Percentiles rank a stretch among this genome's conserved stretches.
Evolutionary conservation across 2,797 vertebrate species (phyloP).

Genomic region (Sebastes diaconus): DNA sequence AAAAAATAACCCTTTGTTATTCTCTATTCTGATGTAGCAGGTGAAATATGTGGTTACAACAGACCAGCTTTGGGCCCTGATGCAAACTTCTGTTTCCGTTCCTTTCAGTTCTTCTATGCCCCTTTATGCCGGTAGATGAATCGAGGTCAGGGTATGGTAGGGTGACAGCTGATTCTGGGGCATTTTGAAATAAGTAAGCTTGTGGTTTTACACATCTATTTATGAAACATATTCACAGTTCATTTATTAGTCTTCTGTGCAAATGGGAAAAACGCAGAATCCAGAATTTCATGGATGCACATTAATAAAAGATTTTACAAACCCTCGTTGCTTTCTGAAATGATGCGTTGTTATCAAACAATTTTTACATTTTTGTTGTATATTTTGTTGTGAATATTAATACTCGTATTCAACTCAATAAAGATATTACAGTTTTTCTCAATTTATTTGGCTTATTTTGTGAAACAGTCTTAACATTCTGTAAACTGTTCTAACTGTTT

Average conservation of each 20-base stretch:
- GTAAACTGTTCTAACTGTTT: not conserved
- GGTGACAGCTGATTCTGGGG: not conserved
- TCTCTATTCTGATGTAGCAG: not conserved
- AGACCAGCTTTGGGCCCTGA: not conserved
- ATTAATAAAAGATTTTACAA: not conserved
- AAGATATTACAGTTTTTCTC: slow-evolving; percentile 13
- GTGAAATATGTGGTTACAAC: not conserved
- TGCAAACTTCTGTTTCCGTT: not conserved
- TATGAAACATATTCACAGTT: not conserved
- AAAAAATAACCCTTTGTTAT: not conserved
- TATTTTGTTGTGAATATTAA: not conserved
- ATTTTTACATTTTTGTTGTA: not conserved
- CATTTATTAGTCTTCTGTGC: slow-evolving; percentile 3
- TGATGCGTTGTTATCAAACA: not conserved
- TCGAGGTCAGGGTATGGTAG: not conserved
- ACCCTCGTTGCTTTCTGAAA: not conserved
- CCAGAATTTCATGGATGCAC: not conserved
- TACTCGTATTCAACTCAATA: not conserved
- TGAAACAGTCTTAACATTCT: not conserved
- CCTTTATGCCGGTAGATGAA: not conserved
- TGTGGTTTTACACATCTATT: slow-evolving; percentile 5
- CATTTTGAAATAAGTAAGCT: not conserved
- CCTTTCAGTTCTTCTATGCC: not conserved
- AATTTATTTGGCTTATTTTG: not conserved
- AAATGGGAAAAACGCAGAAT: not conserved